A percentile compares a stretch with the other conserved stretches of the same genome.
phyloP scores from a whole-genome alignment of 2,888 invertebrate species.

The Ethmia dodecea region DNA sequence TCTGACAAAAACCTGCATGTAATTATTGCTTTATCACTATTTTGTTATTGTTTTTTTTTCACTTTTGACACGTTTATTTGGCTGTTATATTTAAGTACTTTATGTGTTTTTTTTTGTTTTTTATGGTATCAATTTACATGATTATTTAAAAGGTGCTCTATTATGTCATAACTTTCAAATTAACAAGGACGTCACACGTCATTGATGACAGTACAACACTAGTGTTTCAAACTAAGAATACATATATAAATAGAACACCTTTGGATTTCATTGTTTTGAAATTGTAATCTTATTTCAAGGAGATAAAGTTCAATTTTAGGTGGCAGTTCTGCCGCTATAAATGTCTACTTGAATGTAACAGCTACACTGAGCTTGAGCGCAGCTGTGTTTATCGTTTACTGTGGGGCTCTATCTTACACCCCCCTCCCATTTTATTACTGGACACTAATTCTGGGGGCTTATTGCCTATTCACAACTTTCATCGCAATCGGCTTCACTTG shows the following conservation, averaged over 20 bases:
- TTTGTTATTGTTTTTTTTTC: constrained; percentile 14
- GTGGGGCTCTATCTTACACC: constrained; percentile 46
- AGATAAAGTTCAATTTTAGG: no score
- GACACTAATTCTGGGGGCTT: no score
- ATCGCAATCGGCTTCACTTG: no score
- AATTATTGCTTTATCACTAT: constrained; percentile 21
- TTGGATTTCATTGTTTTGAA: background rate
- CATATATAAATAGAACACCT: no score
- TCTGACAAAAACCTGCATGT: constrained; percentile 24
- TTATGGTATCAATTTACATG: background rate
- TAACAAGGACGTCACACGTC: background rate
- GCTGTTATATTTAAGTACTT: constrained; percentile 54
- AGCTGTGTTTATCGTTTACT: constrained; percentile 71
- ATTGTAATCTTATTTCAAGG: no score
- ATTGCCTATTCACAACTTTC: no score
- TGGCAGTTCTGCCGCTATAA: no score
- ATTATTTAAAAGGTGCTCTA: no score
- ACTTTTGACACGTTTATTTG: constrained; percentile 40
- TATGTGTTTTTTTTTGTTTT: constrained; percentile 14
- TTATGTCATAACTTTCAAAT: background rate
- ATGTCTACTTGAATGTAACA: constrained; percentile 46
- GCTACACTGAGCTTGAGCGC: constrained; percentile 69
- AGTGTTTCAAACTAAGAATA: no score
- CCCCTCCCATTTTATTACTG: constrained; percentile 5
- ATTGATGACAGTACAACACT: no score